These are phyloP conservation scores for Centrocercus urophasianus DNA, from an alignment of 2,113 vertebrate species.

Conservation along the genomic window DNA sequence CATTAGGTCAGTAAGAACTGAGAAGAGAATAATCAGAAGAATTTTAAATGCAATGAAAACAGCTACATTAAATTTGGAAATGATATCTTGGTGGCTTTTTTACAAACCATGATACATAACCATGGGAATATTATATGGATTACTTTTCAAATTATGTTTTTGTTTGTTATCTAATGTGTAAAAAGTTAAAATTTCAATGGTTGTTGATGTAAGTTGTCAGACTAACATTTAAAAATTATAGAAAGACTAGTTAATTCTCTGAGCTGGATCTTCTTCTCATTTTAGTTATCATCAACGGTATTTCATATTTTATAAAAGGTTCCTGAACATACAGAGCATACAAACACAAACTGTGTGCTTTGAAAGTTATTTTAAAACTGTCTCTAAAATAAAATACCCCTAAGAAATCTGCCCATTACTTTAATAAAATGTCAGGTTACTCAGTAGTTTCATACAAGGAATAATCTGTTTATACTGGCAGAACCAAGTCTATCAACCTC, in stretches of 20 bases:
- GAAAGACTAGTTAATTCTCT: not conserved
- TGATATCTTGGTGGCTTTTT: not conserved
- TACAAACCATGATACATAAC: not conserved
- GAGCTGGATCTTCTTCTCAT: not conserved
- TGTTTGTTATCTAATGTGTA: not conserved
- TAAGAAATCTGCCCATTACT: not conserved
- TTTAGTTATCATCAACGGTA: not conserved
- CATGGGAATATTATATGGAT: not conserved
- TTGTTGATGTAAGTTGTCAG: not conserved
- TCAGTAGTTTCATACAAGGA: not conserved
- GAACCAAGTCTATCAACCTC: slow-evolving; percentile 93
- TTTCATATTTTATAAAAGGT: not conserved
- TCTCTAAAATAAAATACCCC: not conserved
- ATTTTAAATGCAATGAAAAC: not conserved
- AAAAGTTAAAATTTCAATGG: not conserved
- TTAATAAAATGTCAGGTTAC: not conserved
- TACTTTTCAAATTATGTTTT: not conserved
- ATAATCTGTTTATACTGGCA: slow-evolving; percentile 64
- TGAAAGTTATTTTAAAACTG: not conserved
- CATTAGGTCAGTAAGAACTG: not conserved
- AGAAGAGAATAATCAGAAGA: not conserved
- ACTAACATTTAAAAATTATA: not conserved
- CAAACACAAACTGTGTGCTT: not conserved
- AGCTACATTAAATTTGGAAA: not conserved
- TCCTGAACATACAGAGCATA: not conserved